These are phyloP conservation scores for Eupithecia subfuscata DNA, from an alignment of 2,888 invertebrate genomes.

Conservation along the genomic window DNA sequence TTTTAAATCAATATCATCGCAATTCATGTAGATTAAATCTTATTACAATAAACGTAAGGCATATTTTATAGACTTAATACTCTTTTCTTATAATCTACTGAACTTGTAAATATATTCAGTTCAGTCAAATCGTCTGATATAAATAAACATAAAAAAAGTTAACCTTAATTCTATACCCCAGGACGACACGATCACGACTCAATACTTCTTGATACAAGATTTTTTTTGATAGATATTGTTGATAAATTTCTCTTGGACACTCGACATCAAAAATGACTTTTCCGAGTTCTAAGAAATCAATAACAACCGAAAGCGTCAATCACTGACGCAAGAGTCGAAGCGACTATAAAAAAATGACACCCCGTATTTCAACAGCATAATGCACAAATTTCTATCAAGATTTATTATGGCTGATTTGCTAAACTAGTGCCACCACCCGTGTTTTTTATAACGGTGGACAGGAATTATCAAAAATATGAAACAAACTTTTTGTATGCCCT, in stretches of 20 bases:
- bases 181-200: neutral
- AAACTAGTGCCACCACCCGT: neutral
- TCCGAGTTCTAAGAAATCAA: slow-evolving; percentile 8
- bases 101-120: slow-evolving; percentile 19
- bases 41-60: slow-evolving; percentile 44
- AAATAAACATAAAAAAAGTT: slow-evolving; percentile 14
- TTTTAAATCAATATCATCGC: slow-evolving; percentile 40
- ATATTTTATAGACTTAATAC: slow-evolving; percentile 29
- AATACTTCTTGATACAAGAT: neutral
- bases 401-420: too few species aligned
- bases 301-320: neutral
- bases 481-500: too few species aligned
- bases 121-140: slow-evolving; percentile 6
- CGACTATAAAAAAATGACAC: neutral
- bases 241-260: neutral
- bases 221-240: neutral
- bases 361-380: neutral
- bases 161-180: slow-evolving; percentile 1
- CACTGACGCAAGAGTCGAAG: neutral
- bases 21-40: slow-evolving; percentile 31
- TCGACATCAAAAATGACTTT: slow-evolving; percentile 17
- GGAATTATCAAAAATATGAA: too few species aligned
- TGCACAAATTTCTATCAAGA: neutral
- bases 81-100: slow-evolving; percentile 13
- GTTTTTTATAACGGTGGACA: neutral